Percentiles rank a stretch among this genome's conserved stretches.
Evolutionary conservation across 2,888 invertebrate genomes (phyloP).

Genomic region (Ophion ellenae): DNA sequence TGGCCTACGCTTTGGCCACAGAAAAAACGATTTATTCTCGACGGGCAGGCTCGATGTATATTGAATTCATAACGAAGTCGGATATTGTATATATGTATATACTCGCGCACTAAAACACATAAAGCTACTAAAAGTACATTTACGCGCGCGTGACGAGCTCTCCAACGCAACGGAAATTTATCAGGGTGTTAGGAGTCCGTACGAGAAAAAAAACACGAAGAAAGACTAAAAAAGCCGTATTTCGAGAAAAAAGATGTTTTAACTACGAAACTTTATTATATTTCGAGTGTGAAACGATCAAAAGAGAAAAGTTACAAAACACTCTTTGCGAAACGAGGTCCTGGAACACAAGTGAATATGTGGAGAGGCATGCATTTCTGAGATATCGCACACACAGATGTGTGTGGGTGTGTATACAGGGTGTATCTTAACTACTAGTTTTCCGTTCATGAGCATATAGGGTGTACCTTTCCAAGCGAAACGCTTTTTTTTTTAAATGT

Average conservation of each 20-base stretch:
- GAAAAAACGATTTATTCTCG: conserved; percentile 42
- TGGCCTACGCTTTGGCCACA: background rate
- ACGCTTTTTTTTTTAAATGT: no score
- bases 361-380: conserved; percentile 21
- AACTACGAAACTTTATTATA: conserved; percentile 35
- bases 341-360: background rate
- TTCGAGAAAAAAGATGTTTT: conserved; percentile 7
- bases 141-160: conserved; percentile 43
- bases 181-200: conserved; percentile 24
- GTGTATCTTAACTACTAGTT: no score
- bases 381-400: conserved; percentile 34
- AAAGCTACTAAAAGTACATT: background rate
- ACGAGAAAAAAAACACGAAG: background rate
- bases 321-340: conserved; percentile 27
- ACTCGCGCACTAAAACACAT: no score
- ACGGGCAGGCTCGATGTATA: conserved; percentile 51
- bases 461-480: no score
- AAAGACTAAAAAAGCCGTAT: no score
- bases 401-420: background rate
- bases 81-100: background rate
- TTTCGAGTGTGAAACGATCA: conserved; percentile 23
- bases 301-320: conserved; percentile 25
- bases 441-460: no score
- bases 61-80: conserved; percentile 52
- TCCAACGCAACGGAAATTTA: conserved; percentile 53